A percentile compares a stretch with the other conserved stretches of the same genome.
Conservation (phyloP, 2,888 invertebrate genomes). For the Leucoma salicis region DNA sequence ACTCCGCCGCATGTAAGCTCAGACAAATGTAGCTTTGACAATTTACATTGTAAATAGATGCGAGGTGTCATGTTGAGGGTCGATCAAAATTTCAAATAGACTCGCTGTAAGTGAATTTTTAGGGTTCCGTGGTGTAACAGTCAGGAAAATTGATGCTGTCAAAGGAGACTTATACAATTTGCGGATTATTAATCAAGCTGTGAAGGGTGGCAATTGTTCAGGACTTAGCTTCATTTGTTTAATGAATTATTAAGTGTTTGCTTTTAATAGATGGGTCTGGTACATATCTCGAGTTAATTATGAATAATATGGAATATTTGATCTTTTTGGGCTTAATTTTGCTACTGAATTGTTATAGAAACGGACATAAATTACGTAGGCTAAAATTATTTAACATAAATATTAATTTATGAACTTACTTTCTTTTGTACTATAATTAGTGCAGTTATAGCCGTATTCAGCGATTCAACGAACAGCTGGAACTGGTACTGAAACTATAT, state of each 20-base stretch:
- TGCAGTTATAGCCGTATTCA: too few relatives aligned
- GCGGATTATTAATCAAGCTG: conserved; percentile 74
- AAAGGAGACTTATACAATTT: conserved; percentile 75
- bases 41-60: conserved; percentile 80
- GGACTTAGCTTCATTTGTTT: conserved; percentile 46
- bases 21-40: conserved; percentile 62
- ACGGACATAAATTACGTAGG: too few relatives aligned
- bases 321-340: too few relatives aligned
- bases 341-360: too few relatives aligned
- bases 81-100: conserved; percentile 80
- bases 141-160: conserved; percentile 78
- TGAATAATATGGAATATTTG: too few relatives aligned
- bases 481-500: too few relatives aligned
- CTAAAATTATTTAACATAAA: too few relatives aligned
- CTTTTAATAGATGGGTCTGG: too few relatives aligned
- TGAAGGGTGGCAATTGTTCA: conserved; percentile 43
- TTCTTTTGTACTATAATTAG: too few relatives aligned
- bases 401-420: too few relatives aligned
- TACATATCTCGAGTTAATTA: too few relatives aligned
- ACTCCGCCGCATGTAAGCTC: conserved; percentile 53
- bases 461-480: too few relatives aligned
- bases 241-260: conserved; percentile 43
- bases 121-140: conserved; percentile 64
- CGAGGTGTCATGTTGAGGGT: conserved; percentile 75
- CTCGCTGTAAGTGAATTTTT: conserved; percentile 74